phyloP scores from a whole-genome alignment of 2,797 vertebrate genomes.

The Epinephelus malabaricus region DNA sequence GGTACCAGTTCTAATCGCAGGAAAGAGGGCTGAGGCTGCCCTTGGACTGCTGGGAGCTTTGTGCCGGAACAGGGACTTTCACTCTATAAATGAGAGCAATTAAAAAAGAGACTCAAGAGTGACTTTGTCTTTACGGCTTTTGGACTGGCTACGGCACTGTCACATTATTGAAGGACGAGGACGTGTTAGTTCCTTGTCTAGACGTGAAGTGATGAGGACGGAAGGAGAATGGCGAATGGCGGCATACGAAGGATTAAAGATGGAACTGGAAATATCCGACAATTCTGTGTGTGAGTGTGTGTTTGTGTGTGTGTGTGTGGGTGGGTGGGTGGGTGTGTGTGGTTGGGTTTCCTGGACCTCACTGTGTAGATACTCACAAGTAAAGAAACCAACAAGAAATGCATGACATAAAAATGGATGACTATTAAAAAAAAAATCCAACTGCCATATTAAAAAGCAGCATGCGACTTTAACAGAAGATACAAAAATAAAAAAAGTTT shows the following conservation, averaged over 20 bases:
- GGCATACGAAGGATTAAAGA: conserved; percentile 42
- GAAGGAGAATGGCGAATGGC: conserved; percentile 39
- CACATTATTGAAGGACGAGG: conserved; percentile 62
- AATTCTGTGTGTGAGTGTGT: conserved; percentile 24
- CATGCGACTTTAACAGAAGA: conserved; percentile 87
- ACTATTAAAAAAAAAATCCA: conserved; percentile 85
- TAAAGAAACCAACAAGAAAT: conserved; percentile 83
- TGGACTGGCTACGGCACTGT: conserved; percentile 65
- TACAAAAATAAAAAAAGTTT: conserved; percentile 88
- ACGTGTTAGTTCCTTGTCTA: conserved; percentile 63
- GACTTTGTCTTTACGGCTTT: conserved; percentile 77
- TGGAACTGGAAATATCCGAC: conserved; percentile 45
- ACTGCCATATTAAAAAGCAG: conserved; percentile 93
- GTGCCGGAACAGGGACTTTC: conserved; percentile 74
- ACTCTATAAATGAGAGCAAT: conserved; percentile 72
- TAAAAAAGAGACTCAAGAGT: conserved; percentile 66
- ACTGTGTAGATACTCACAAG: conserved; percentile 85
- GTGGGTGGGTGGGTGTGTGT: conserved; percentile 6
- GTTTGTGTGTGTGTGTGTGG: conserved; percentile 5
- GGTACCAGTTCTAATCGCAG: conserved; percentile 96
- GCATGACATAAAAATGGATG: conserved; percentile 88
- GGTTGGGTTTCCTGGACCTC: conserved; percentile 76
- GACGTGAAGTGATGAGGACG: conserved; percentile 45
- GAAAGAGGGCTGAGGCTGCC: conserved; percentile 41
- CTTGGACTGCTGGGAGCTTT: conserved; percentile 56